phyloP scores from a whole-genome alignment of 2,113 vertebrate genomes.

The Dendropsophus ebraccatus region DNA sequence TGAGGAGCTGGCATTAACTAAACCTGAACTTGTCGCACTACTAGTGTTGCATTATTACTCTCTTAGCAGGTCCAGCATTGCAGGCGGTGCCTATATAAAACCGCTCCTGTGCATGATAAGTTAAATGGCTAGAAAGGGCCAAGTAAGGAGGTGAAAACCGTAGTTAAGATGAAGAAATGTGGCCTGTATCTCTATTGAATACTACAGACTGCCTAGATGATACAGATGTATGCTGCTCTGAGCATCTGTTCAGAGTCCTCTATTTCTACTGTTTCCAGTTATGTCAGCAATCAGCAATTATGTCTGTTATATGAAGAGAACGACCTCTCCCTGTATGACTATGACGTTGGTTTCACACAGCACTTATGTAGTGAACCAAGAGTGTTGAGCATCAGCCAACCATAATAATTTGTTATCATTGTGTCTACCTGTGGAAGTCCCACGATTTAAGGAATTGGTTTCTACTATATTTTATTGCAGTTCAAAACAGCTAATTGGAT shows the following conservation, averaged over 20 bases:
- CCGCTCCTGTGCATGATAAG: neutral
- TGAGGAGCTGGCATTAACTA: neutral
- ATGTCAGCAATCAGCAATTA: neutral
- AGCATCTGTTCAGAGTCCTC: neutral
- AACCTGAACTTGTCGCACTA: neutral
- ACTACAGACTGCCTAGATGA: neutral
- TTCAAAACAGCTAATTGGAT: too few species aligned
- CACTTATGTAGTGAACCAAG: too few species aligned
- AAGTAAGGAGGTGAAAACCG: neutral
- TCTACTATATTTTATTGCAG: too few species aligned
- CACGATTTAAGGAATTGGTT: too few species aligned
- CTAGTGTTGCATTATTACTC: neutral
- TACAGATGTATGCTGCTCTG: neutral
- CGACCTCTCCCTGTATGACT: neutral
- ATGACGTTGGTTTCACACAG: neutral
- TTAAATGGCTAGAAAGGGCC: neutral
- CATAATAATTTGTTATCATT: too few species aligned
- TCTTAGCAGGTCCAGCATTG: neutral
- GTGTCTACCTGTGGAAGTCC: too few species aligned
- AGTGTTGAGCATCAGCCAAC: too few species aligned
- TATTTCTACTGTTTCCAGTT: neutral
- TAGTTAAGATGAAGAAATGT: neutral
- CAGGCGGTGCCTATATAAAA: neutral
- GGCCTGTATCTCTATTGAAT: neutral
- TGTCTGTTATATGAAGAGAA: neutral